phyloP scores from a whole-genome alignment of 2,888 invertebrate species.

The Sarcophaga caerulescens region DNA sequence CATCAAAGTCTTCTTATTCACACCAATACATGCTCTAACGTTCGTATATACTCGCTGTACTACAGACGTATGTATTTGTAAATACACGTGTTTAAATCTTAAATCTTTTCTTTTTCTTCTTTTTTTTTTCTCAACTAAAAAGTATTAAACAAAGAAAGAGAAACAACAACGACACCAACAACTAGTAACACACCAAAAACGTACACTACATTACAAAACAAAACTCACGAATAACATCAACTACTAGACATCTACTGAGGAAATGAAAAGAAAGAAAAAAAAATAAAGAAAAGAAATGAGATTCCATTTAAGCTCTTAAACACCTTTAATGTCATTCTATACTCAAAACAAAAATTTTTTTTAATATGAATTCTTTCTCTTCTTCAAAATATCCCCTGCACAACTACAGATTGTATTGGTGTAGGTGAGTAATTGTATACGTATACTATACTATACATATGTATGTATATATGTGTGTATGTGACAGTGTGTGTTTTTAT shows the following conservation, averaged over 20 bases:
- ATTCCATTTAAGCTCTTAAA: slow-evolving; percentile 57
- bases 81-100: slow-evolving; percentile 7
- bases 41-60: too few species aligned
- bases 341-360: slow-evolving; percentile 35
- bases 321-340: slow-evolving; percentile 34
- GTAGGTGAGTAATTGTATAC: neutral
- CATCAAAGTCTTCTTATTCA: too few species aligned
- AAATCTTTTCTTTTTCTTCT: neutral
- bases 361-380: slow-evolving; percentile 4
- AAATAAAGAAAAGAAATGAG: neutral
- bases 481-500: neutral
- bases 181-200: neutral
- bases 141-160: neutral
- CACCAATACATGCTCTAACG: too few species aligned
- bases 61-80: too few species aligned
- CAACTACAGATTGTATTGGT: neutral
- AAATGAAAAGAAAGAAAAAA: neutral
- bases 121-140: neutral
- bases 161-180: neutral
- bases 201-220: neutral
- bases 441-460: neutral
- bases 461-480: neutral
- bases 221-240: neutral
- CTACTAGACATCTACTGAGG: neutral
- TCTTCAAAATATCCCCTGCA: neutral